phyloP scores from a whole-genome alignment of 2,113 vertebrate genomes.

The Podarcis raffonei region DNA sequence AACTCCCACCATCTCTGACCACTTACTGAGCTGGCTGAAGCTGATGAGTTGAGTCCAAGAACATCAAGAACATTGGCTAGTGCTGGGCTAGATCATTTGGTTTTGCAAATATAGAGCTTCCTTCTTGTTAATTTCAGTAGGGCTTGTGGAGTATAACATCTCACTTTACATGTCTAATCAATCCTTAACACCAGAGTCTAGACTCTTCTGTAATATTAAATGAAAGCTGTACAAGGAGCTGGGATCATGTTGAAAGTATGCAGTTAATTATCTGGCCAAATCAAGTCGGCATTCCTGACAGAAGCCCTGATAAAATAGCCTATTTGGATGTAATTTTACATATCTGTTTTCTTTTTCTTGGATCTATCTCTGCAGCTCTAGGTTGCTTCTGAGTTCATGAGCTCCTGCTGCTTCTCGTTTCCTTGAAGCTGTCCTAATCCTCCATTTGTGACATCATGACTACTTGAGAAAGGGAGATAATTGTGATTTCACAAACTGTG shows the following conservation, averaged over 20 bases:
- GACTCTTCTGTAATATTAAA: slow-evolving; percentile 39
- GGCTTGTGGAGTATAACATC: not conserved
- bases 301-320: slow-evolving; percentile 48
- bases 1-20: too few species aligned
- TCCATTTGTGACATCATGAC: slow-evolving; percentile 70
- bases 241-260: slow-evolving; percentile 55
- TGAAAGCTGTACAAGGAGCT: not conserved
- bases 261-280: slow-evolving; percentile 41
- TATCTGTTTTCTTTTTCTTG: slow-evolving; percentile 38
- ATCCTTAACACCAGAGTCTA: not conserved
- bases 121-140: not conserved
- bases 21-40: too few species aligned
- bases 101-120: not conserved
- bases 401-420: slow-evolving; percentile 55
- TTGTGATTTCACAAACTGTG: slow-evolving; percentile 66
- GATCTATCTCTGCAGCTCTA: slow-evolving; percentile 23
- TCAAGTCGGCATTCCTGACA: slow-evolving; percentile 56
- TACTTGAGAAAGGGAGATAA: slow-evolving; percentile 56
- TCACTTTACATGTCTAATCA: too few species aligned
- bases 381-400: slow-evolving; percentile 57
- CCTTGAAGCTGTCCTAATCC: slow-evolving; percentile 66
- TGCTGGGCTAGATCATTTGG: not conserved
- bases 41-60: too few species aligned
- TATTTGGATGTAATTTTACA: slow-evolving; percentile 59
- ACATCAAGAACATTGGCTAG: not conserved